Conservation (phyloP, 1,140 invertebrate species). For the Globodera ellingtonae region DNA sequence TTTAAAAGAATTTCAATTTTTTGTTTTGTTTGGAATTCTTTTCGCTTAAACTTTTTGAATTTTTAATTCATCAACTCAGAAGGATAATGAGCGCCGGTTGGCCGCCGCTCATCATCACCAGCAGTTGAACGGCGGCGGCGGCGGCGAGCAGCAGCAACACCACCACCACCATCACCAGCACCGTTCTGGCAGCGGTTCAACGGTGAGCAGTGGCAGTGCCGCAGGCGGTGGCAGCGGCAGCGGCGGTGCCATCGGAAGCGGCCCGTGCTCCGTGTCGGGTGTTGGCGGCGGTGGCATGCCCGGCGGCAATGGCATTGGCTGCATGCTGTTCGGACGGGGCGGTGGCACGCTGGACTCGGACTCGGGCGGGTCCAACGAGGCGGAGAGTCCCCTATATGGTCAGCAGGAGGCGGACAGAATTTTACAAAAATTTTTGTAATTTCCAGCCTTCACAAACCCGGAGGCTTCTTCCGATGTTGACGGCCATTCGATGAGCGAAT, state of each 20-base stretch:
- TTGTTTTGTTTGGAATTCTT: neutral
- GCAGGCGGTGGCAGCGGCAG: neutral
- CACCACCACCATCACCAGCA: neutral
- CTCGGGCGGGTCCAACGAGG: constrained; percentile 52
- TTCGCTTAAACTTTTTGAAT: neutral
- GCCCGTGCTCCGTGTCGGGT: constrained; percentile 1
- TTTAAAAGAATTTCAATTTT: neutral
- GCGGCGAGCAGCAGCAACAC: constrained; percentile 62
- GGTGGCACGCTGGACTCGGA: constrained; percentile 56
- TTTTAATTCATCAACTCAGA: constrained; percentile 69
- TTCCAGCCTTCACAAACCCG: constrained; percentile 37
- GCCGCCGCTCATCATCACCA: constrained; percentile 62
- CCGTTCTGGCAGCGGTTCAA: neutral
- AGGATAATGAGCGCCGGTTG: constrained; percentile 94
- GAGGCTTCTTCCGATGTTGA: constrained; percentile 55
- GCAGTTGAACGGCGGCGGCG: constrained; percentile 86
- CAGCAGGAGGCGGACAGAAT: neutral
- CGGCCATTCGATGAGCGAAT: constrained; percentile 40
- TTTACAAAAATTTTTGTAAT: neutral
- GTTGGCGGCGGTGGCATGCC: constrained; percentile 5
- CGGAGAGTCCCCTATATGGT: constrained; percentile 58
- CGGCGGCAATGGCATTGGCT: constrained; percentile 22
- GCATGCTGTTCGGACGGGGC: constrained; percentile 28
- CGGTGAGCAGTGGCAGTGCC: constrained; percentile 81
- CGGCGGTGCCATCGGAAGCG: constrained; percentile 16